These are phyloP conservation scores for Chionodraco myersi DNA, from an alignment of 2,113 vertebrate genomes.

Conservation along the genomic window DNA sequence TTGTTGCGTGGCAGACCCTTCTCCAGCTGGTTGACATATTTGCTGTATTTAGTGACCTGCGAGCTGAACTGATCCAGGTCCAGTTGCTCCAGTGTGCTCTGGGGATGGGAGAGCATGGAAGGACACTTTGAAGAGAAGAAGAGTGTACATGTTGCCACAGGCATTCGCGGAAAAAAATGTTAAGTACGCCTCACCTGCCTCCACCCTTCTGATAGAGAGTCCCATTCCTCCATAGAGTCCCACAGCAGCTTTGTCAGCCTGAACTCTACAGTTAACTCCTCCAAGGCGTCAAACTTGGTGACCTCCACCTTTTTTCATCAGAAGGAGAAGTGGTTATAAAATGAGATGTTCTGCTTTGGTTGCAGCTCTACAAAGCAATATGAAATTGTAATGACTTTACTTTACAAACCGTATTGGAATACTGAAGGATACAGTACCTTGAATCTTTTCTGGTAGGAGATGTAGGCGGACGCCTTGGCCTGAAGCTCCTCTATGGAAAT, in stretches of 20 bases:
- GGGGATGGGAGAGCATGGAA: constrained; percentile 3
- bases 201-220: constrained; percentile 82
- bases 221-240: constrained; percentile 87
- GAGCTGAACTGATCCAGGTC: constrained; percentile 84
- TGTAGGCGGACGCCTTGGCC: constrained; percentile 84
- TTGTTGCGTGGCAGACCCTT: constrained; percentile 87
- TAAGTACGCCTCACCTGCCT: constrained; percentile 75
- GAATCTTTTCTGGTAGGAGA: constrained; percentile 89
- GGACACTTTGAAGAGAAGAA: not conserved
- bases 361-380: not conserved
- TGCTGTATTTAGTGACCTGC: constrained; percentile 85
- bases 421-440: constrained; percentile 80
- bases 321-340: not conserved
- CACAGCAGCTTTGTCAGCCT: constrained; percentile 88
- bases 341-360: not conserved
- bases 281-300: constrained; percentile 86
- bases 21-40: constrained; percentile 86
- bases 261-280: constrained; percentile 83
- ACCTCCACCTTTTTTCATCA: constrained; percentile 83
- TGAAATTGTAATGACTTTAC: not conserved
- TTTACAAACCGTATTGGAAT: not conserved
- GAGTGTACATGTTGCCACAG: not conserved
- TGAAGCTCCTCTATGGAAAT: constrained; percentile 86
- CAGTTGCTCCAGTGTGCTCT: constrained; percentile 85
- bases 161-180: not conserved